Conservation (phyloP, 2,888 invertebrate genomes). For the Pachydiplax longipennis region DNA sequence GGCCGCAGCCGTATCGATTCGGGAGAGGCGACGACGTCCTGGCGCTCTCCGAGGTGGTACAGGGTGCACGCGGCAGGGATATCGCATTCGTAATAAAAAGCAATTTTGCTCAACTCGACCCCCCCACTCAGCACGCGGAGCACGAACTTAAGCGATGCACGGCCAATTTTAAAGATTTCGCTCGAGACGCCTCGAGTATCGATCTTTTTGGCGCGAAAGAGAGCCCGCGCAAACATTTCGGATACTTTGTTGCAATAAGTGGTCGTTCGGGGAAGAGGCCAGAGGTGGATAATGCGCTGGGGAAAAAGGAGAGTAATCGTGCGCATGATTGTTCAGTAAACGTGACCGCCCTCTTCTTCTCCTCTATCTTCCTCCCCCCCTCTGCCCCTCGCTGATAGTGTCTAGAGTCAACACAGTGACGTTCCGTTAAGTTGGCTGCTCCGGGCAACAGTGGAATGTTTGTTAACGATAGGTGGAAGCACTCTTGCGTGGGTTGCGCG, state of each 20-base stretch:
- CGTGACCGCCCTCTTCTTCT: background rate
- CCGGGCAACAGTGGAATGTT: background rate
- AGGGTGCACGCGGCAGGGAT: background rate
- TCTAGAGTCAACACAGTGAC: background rate
- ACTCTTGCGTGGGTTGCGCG: background rate
- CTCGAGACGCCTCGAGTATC: background rate
- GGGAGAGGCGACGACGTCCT: background rate
- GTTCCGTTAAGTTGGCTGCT: slow-evolving; percentile 14
- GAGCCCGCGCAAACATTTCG: background rate
- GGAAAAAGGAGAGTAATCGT: background rate
- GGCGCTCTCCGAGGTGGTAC: background rate
- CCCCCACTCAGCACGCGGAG: background rate
- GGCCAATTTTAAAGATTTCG: background rate
- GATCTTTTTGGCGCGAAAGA: background rate
- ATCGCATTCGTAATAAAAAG: background rate
- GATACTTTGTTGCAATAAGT: background rate
- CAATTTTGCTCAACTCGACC: background rate
- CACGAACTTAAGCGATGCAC: background rate
- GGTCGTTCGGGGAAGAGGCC: background rate
- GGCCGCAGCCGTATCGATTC: background rate
- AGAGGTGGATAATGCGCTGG: background rate
- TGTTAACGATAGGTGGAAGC: slow-evolving; percentile 35
- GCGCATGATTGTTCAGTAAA: background rate
- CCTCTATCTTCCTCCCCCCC: background rate
- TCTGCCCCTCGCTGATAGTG: background rate